Evolutionary conservation across 2,113 vertebrate genomes (phyloP).

Genomic region (Hypomesus transpacificus): DNA sequence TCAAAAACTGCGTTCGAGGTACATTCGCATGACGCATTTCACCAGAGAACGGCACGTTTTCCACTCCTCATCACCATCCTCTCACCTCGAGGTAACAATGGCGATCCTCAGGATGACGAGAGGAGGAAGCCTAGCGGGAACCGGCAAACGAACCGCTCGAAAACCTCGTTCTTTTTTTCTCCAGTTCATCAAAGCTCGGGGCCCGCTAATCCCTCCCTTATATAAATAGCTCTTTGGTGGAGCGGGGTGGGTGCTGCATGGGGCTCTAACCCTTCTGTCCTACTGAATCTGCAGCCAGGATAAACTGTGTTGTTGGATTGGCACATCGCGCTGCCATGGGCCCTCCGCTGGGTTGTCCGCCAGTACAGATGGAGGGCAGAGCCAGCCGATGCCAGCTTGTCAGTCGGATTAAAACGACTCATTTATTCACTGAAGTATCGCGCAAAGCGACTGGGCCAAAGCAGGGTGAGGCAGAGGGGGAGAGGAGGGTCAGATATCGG

Average conservation of each 20-base stretch:
- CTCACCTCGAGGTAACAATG: too few species aligned
- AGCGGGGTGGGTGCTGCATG: slow-evolving; percentile 72
- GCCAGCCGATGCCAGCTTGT: slow-evolving; percentile 98
- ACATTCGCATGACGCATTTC: too few species aligned
- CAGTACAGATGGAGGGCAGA: slow-evolving; percentile 99
- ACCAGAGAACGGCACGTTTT: too few species aligned
- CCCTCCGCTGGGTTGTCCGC: slow-evolving; percentile 78
- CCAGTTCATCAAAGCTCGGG: slow-evolving; percentile 74
- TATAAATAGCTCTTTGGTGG: slow-evolving; percentile 82
- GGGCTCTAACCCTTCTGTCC: slow-evolving; percentile 81
- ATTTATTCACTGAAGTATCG: slow-evolving; percentile 99
- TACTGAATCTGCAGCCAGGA: slow-evolving; percentile 77
- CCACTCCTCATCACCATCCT: too few species aligned
- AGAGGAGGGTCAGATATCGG: slow-evolving; percentile 24
- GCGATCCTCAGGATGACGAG: too few species aligned
- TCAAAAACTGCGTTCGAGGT: too few species aligned
- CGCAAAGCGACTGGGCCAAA: slow-evolving; percentile 93
- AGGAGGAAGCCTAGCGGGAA: too few species aligned
- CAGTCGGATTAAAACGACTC: slow-evolving; percentile 99
- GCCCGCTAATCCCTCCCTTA: slow-evolving; percentile 79
- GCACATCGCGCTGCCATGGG: slow-evolving; percentile 75
- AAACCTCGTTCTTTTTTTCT: slow-evolving; percentile 58
- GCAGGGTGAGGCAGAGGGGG: slow-evolving; percentile 69
- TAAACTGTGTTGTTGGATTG: slow-evolving; percentile 79
- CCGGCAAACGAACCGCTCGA: not conserved